phyloP scores from a whole-genome alignment of 2,797 vertebrate genomes.

The Falco novaeseelandiae region DNA sequence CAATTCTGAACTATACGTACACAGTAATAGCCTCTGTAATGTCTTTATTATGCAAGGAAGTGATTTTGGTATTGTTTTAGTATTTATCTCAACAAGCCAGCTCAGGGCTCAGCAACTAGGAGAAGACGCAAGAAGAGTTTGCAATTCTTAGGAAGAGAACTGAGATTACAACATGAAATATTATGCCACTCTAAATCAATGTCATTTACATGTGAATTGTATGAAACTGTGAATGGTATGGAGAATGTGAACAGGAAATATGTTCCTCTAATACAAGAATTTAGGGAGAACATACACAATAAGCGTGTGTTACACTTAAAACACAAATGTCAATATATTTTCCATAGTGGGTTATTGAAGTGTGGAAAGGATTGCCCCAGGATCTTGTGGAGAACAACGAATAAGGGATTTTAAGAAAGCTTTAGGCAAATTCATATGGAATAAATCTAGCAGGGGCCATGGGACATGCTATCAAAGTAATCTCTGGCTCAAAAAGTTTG shows the following conservation, averaged over 20 bases:
- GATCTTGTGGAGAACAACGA: neutral
- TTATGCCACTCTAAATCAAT: neutral
- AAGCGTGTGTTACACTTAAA: neutral
- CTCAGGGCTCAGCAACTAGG: neutral
- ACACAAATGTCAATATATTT: neutral
- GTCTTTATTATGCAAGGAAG: neutral
- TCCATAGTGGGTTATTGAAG: neutral
- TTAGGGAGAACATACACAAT: neutral
- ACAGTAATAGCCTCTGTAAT: neutral
- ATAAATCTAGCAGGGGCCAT: neutral
- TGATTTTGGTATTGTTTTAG: neutral
- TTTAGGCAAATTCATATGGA: neutral
- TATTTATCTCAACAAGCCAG: neutral
- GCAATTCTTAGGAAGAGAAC: neutral
- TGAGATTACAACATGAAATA: neutral
- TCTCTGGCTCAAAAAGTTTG: neutral
- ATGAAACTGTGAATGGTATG: neutral
- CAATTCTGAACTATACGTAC: neutral
- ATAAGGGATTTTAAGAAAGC: neutral
- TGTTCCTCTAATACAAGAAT: neutral
- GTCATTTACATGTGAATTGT: neutral
- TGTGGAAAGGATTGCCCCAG: neutral
- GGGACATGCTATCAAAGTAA: neutral
- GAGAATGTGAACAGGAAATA: neutral
- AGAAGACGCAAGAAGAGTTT: neutral